Evolutionary conservation across 1,140 invertebrate species (phyloP).

Genomic region (Melitaea cinxia): DNA sequence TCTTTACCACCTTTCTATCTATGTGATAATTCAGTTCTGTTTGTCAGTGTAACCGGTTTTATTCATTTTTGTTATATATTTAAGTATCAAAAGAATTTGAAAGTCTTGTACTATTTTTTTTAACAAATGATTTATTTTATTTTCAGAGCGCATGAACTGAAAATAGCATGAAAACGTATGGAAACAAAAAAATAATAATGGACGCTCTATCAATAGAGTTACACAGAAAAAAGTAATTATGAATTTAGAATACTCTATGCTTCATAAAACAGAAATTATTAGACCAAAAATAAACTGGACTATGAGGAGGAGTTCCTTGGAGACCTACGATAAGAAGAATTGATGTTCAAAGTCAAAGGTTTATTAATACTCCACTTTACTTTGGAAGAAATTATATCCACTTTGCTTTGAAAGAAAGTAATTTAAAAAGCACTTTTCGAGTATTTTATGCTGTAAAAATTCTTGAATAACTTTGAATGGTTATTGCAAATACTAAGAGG

Average conservation of each 20-base stretch:
- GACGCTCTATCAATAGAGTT: conserved; percentile 8
- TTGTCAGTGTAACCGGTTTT: not conserved
- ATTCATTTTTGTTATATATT: too few relatives aligned
- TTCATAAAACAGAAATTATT: conserved; percentile 29
- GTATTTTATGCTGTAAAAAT: conserved; percentile 12
- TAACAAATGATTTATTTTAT: not conserved
- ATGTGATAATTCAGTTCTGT: not conserved
- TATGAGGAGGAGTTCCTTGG: conserved; percentile 35
- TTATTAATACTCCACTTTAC: too few relatives aligned
- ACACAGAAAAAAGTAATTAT: conserved; percentile 22
- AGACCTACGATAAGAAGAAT: conserved; percentile 29
- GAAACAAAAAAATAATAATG: conserved; percentile 2
- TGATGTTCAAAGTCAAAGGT: conserved; percentile 31
- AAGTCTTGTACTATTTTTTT: not conserved
- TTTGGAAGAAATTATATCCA: conserved; percentile 17
- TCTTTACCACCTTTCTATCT: not conserved
- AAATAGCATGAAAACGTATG: not conserved
- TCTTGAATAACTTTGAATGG: conserved; percentile 27
- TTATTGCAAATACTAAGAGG: conserved; percentile 32
- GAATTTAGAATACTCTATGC: conserved; percentile 22
- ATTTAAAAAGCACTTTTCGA: conserved; percentile 14
- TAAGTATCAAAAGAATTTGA: too few relatives aligned
- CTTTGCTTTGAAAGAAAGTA: conserved; percentile 17
- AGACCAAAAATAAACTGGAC: conserved; percentile 21
- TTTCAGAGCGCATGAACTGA: not conserved